These are phyloP conservation scores for Trogon melanurus DNA, from an alignment of 2,113 vertebrate species.

Conservation along the genomic window DNA sequence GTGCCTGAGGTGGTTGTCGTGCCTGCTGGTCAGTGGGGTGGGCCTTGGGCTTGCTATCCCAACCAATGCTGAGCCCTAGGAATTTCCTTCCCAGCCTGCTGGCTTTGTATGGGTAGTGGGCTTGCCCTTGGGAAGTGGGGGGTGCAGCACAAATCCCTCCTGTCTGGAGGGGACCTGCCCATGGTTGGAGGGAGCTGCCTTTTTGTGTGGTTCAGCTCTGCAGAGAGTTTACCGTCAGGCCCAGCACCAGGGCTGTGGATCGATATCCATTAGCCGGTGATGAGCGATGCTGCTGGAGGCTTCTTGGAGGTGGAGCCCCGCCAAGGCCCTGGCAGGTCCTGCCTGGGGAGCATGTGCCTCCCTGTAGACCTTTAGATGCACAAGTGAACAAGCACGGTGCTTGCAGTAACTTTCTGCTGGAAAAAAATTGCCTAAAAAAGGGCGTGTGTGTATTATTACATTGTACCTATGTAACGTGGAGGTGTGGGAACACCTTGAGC, in stretches of 20 bases:
- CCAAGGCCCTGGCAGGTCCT: not conserved
- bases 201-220: not conserved
- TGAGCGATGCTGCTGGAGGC: not conserved
- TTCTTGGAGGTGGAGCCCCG: constrained; percentile 23
- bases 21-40: not conserved
- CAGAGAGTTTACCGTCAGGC: not conserved
- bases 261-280: constrained; percentile 69
- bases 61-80: not conserved
- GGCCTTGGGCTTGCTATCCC: not conserved
- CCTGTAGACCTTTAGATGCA: fast-evolving
- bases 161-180: not conserved
- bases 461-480: fast-evolving
- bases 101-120: no score
- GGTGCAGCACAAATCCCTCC: no score
- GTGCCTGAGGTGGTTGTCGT: not conserved
- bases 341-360: not conserved
- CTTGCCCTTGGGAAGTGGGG: no score
- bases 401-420: not conserved
- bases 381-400: not conserved
- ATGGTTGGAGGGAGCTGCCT: not conserved
- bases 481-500: not conserved
- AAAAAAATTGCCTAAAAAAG: fast-evolving
- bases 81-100: not conserved
- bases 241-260: not conserved
- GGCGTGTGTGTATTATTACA: not conserved